Conservation (phyloP, 2,888 invertebrate species). For the Neria commutata region DNA sequence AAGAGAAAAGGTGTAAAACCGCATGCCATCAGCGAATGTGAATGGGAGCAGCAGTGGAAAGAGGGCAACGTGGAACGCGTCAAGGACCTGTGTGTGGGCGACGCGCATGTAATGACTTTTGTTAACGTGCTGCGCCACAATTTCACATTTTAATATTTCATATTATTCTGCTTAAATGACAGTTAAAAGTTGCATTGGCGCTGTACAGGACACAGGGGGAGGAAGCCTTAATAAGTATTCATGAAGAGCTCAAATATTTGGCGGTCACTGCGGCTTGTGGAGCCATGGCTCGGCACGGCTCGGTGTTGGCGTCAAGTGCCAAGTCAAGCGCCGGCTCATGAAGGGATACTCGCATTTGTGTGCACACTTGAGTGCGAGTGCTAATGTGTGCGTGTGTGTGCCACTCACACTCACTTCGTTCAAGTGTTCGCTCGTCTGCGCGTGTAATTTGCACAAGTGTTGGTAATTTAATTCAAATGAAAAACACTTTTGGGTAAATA, state of each 20-base stretch:
- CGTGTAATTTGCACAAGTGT: slow-evolving; percentile 20
- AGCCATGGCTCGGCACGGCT: neutral
- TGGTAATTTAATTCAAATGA: slow-evolving; percentile 29
- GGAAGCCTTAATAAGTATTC: no score
- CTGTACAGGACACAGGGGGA: neutral
- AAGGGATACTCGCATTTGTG: neutral
- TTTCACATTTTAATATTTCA: slow-evolving; percentile 21
- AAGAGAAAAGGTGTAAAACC: slow-evolving; percentile 45
- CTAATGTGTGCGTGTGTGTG: slow-evolving; percentile 20
- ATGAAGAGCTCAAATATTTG: no score
- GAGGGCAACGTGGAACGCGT: neutral
- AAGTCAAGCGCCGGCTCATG: neutral
- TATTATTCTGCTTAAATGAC: slow-evolving; percentile 20
- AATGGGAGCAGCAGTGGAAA: neutral
- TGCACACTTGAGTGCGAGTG: slow-evolving; percentile 45
- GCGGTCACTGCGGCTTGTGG: neutral
- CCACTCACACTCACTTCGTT: neutral
- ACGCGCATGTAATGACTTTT: slow-evolving; percentile 43
- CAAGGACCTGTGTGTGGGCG: neutral
- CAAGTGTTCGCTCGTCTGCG: slow-evolving; percentile 20
- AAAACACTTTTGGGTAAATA: slow-evolving; percentile 10
- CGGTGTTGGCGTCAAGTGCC: slow-evolving; percentile 3
- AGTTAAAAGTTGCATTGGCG: neutral
- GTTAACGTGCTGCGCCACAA: slow-evolving; percentile 33
- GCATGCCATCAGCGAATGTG: no score